Percentiles rank a stretch among this genome's conserved stretches.
Conservation (phyloP, 1,140 invertebrate species). For the Aphaenogaster ashmeadi region DNA sequence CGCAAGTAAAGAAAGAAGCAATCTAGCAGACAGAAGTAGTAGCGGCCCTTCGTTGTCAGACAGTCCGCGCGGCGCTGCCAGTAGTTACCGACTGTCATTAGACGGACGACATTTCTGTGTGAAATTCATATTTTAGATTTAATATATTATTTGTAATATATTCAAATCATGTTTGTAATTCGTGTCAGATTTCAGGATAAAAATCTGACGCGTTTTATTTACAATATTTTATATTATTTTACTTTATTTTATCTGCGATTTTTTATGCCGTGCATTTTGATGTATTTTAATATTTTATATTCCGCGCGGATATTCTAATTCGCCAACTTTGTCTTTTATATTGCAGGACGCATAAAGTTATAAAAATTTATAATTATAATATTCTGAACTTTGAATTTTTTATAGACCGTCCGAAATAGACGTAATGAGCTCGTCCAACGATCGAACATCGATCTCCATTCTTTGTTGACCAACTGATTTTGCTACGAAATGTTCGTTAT, state of each 20-base stretch:
- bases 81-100: slow-evolving; percentile 15
- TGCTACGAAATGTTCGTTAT: too few relatives aligned
- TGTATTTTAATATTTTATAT: background rate
- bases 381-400: background rate
- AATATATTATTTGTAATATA: background rate
- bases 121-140: background rate
- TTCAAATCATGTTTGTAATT: background rate
- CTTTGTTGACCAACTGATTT: background rate
- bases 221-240: background rate
- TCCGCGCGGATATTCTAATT: background rate
- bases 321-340: background rate
- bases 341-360: background rate
- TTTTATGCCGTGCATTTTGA: background rate
- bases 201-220: background rate
- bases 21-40: slow-evolving; percentile 2
- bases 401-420: background rate
- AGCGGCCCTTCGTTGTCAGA: background rate
- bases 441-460: background rate
- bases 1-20: background rate
- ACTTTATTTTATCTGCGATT: background rate
- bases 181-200: background rate
- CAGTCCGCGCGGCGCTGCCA: background rate
- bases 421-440: background rate
- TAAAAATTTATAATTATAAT: background rate
- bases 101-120: background rate